Evolutionary conservation across 2,113 vertebrate genomes (phyloP), one percentile per base, ranked within the genome.

Genomic region (Apodemus sylvaticus): DNA sequence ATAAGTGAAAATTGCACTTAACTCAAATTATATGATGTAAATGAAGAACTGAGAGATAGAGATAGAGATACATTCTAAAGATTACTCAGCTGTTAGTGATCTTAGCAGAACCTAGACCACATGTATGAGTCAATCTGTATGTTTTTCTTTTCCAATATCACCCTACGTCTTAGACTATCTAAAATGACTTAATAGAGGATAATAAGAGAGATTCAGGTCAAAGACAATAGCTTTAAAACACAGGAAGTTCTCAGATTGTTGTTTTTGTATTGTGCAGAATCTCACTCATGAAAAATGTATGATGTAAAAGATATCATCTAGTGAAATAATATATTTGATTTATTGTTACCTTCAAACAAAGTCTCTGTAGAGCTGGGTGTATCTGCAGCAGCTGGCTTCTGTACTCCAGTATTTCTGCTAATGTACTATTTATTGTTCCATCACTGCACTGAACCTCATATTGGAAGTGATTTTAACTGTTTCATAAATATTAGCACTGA

Each of bases 261-360:
- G 64, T 70, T 79, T 89, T 78, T 81, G 13, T 83, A 51, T 68
- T 78, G 8, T 89, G 83, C 19, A 96, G 34, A 95, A 95, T 58
- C 7, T 31, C 6, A 66, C 42, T 92, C 70, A 92, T 93, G 89
- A 95, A 96, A 96, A 94, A 85, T 88, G n/a, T 1, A 93, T 83
- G 53, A 91, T 71, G 68, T 62, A 77, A 93, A 91, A 91, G 17
- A 74, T 55, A 42, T 36, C 71, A 78, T 81, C 86, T 34, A 76
- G 70, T 71, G 16, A 64, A 83, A 89, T 85, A 91, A 76, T 89
- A 34, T 66, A 91, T 95, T 85, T 94, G 36, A 93, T 93, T 95
- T 92, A 95, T 34, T 48, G 10, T 58, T 94, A 34, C 39, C 51
- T 7, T 94, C n/a, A 82, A 94, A 73, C n/a, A 55, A 71, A 93